A percentile compares a stretch with the other conserved stretches of the same genome.
phyloP scores from a whole-genome alignment of 1,140 invertebrate genomes.

The Penaeus chinensis region DNA sequence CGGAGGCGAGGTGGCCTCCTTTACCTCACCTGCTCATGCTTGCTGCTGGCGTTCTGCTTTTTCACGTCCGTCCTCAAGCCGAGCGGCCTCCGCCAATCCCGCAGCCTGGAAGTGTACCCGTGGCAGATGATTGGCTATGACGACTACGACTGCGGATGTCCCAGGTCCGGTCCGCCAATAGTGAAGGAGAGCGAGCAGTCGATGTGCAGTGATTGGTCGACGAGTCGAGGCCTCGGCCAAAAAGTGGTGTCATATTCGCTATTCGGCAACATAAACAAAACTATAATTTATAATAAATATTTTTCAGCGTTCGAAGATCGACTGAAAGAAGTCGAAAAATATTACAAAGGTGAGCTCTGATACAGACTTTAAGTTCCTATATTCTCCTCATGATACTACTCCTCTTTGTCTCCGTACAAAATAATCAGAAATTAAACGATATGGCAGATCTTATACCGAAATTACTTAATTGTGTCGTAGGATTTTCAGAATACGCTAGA shows the following conservation, averaged over 20 bases:
- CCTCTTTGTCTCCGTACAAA: not conserved
- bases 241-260: constrained; percentile 51
- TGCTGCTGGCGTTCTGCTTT: constrained; percentile 11
- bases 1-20: constrained; percentile 18
- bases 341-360: constrained; percentile 44
- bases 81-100: not conserved
- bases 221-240: constrained; percentile 44
- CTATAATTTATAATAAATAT: constrained; percentile 38
- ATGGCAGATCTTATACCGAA: too few species aligned
- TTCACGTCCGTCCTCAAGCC: not conserved
- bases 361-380: not conserved
- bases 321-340: constrained; percentile 44
- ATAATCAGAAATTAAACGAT: not conserved
- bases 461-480: too few species aligned
- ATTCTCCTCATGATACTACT: not conserved
- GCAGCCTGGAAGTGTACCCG: not conserved
- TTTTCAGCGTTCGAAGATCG: constrained; percentile 48
- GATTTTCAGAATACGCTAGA: not conserved
- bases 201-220: constrained; percentile 50
- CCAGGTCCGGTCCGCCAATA: constrained; percentile 37
- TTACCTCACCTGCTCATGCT: constrained; percentile 8
- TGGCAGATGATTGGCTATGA: constrained; percentile 47
- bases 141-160: constrained; percentile 41
- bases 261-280: constrained; percentile 38
- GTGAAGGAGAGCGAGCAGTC: not conserved